A percentile compares a stretch with the other conserved stretches of the same genome.
These are phyloP conservation scores for Bombus polaris DNA, from an alignment of 1,140 invertebrate species.

Conservation along the genomic window DNA sequence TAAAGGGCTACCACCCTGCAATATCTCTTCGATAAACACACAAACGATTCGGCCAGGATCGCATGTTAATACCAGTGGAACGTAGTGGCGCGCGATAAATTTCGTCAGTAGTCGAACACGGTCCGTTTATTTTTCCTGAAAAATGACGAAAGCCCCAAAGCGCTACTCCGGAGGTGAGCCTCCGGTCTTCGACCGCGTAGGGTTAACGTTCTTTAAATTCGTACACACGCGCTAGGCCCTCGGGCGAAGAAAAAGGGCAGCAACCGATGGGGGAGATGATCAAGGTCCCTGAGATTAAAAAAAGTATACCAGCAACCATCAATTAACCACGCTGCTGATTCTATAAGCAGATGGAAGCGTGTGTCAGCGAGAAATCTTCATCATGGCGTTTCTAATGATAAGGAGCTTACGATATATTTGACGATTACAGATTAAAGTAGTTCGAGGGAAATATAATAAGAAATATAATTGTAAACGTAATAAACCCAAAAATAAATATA, in stretches of 20 bases:
- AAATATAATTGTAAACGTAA: no score
- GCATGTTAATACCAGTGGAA: not conserved
- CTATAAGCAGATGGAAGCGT: slow-evolving; percentile 26
- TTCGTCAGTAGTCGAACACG: not conserved
- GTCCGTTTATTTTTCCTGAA: slow-evolving; percentile 17
- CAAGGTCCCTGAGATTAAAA: not conserved
- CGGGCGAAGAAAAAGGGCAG: slow-evolving; percentile 27
- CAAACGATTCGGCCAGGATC: not conserved
- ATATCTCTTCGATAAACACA: slow-evolving; percentile 14
- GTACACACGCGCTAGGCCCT: slow-evolving; percentile 26
- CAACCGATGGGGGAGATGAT: not conserved
- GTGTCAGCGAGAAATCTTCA: slow-evolving; percentile 46
- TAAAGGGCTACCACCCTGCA: not conserved
- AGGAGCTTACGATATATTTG: not conserved
- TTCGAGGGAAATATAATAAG: not conserved
- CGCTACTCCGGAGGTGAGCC: not conserved
- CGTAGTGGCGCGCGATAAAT: not conserved
- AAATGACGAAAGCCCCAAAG: not conserved
- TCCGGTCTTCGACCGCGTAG: slow-evolving; percentile 36
- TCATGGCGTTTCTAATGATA: not conserved
- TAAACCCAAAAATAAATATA: no score
- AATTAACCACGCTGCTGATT: slow-evolving; percentile 39
- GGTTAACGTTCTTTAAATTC: slow-evolving; percentile 53
- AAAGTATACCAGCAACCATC: not conserved
- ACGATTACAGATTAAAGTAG: not conserved